Evolutionary conservation across 2,888 invertebrate species (phyloP), one percentile per base, ranked within the genome.

Genomic region (Ophion ventricosus): DNA sequence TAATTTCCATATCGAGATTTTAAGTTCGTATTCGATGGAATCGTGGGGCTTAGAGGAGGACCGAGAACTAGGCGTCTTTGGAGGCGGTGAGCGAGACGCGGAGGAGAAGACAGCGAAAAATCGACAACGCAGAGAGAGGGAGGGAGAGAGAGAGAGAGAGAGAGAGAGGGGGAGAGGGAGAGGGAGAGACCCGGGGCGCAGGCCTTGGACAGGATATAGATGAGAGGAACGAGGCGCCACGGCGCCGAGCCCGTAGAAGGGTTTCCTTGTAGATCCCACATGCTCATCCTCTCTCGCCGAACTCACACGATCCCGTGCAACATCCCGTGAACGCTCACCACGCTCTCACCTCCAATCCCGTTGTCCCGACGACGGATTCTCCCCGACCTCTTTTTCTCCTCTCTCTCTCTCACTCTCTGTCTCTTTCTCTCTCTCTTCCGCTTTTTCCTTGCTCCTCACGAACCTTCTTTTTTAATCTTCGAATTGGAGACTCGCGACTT

Each of bases 181-280:
- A 43, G 14, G 14, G 14, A 43, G 43, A 43, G 43, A 43, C 43
- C 49, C 57, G 23, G 54, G 61, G 64, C 35, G 35, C 35, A 35
- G 57, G 66, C 67, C 49, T 84, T 73, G 82, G 83, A 78, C 82
- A 85, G 86, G 85, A 82, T 82, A 88, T 87, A 87, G 84, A 86
- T 75, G 84, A 88, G 87, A 87, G 86, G 87, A 83, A 86, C 87
- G 89, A 93, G 93, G 93, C 93, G 93, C 93, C 93, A 92, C 92
- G 93, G 93, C 93, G 93, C 93, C 93, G 93, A 89, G 89, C 87
- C 89, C 93, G 92, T 93, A 93, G 93, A 93, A 93, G 93, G 93
- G 93, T 93, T 93, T 93, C 88, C 93, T 92, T 93, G 93, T 93
- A 93, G 89, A 89, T 82, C 89, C 85, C 89, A 88, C 86, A 86